Conservation (phyloP, 2,113 vertebrate genomes). For the Oncorhynchus clarkii region DNA sequence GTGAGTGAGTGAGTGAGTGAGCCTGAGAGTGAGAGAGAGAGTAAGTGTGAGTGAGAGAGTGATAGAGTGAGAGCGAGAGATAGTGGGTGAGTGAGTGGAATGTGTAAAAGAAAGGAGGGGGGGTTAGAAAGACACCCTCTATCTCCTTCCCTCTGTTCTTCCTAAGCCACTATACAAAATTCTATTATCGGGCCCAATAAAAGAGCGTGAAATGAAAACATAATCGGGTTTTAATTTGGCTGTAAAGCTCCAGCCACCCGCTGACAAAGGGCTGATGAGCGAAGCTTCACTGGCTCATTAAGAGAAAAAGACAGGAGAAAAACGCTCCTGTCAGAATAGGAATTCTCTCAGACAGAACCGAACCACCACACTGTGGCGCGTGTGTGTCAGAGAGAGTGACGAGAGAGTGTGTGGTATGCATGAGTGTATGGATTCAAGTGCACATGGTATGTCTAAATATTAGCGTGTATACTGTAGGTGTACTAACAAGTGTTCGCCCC, state of each 20-base stretch:
- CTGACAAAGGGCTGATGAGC: constrained; percentile 47
- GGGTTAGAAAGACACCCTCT: background rate
- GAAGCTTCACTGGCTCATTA: constrained; percentile 51
- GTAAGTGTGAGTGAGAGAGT: no score
- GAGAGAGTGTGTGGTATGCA: constrained; percentile 3
- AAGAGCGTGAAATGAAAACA: constrained; percentile 72
- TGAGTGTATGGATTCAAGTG: constrained; percentile 17
- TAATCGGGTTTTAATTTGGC: constrained; percentile 74
- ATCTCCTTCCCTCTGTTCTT: background rate
- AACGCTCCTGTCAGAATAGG: constrained; percentile 23
- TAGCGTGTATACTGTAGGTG: background rate
- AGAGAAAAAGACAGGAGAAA: constrained; percentile 36
- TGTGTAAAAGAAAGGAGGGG: background rate
- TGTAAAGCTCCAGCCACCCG: constrained; percentile 51
- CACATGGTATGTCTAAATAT: background rate
- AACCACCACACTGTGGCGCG: background rate
- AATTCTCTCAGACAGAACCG: constrained; percentile 17
- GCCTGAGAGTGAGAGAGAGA: no score
- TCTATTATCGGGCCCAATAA: constrained; percentile 57
- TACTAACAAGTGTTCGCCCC: background rate
- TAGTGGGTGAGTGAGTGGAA: background rate
- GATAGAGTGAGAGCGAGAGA: no score
- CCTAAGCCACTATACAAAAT: constrained; percentile 32
- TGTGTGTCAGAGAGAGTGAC: background rate
- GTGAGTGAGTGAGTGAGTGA: no score